phyloP scores from a whole-genome alignment of 2,888 invertebrate species.

The Acheta domesticus region DNA sequence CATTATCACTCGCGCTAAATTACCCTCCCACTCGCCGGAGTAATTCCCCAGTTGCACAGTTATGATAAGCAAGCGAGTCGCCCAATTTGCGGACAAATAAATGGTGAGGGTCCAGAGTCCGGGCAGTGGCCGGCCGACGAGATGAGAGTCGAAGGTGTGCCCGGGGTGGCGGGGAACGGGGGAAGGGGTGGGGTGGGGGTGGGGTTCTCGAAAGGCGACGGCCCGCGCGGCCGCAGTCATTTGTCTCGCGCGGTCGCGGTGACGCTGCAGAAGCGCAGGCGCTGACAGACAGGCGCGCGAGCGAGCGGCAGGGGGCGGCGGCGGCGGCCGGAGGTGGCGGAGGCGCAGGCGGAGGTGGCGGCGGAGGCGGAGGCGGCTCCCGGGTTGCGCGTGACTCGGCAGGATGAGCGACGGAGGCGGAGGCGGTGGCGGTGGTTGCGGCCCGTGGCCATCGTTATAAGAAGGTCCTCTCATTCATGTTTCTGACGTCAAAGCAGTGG shows the following conservation, averaged over 20 bases:
- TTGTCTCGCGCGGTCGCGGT: constrained; percentile 7
- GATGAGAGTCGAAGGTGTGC: too few relatives aligned
- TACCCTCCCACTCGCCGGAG: too few relatives aligned
- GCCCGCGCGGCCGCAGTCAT: background rate
- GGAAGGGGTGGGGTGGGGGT: too few relatives aligned
- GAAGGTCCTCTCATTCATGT: background rate
- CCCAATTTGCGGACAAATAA: too few relatives aligned
- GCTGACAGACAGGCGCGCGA: background rate
- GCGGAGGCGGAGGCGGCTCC: background rate
- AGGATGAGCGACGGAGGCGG: background rate
- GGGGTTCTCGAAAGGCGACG: too few relatives aligned
- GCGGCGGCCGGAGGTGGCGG: background rate
- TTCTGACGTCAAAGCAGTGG: too few relatives aligned
- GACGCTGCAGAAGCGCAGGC: background rate
- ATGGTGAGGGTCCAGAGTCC: too few relatives aligned
- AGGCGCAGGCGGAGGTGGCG: background rate
- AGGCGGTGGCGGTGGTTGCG: background rate
- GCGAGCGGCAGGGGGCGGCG: background rate
- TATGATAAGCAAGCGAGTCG: too few relatives aligned
- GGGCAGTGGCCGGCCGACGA: too few relatives aligned
- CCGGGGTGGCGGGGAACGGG: too few relatives aligned
- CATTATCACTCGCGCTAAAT: too few relatives aligned
- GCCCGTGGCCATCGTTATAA: background rate
- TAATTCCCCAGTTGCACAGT: too few relatives aligned
- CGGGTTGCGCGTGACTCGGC: constrained; percentile 10